Conservation (phyloP, 2,888 invertebrate genomes). For the Orthonevra nobilis region DNA sequence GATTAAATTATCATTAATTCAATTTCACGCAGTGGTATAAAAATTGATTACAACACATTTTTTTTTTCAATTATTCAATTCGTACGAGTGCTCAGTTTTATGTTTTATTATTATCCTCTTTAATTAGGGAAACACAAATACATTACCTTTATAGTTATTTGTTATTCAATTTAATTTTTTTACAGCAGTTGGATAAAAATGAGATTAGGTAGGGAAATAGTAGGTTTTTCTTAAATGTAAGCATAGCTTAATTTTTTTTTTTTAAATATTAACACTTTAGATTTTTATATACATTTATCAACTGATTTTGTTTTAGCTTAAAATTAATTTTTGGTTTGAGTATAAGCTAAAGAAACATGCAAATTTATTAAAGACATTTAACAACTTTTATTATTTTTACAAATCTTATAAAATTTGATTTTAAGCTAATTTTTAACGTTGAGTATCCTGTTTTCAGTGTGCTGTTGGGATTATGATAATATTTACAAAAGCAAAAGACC, state of each 20-base stretch:
- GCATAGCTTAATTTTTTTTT: background rate
- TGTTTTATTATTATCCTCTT: constrained; percentile 6
- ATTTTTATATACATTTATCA: constrained; percentile 37
- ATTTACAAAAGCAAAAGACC: no score
- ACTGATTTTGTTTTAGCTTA: constrained; percentile 8
- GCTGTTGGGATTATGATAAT: no score
- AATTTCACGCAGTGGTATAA: constrained; percentile 28
- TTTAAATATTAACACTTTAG: constrained; percentile 18
- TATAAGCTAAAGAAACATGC: constrained; percentile 31
- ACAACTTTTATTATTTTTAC: constrained; percentile 44
- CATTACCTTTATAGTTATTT: background rate
- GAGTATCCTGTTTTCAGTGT: constrained; percentile 4
- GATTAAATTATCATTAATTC: constrained; percentile 40
- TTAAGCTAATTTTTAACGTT: background rate
- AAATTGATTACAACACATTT: constrained; percentile 6
- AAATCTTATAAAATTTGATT: constrained; percentile 26
- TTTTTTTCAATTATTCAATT: constrained; percentile 38
- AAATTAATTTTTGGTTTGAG: constrained; percentile 23
- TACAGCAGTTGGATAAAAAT: constrained; percentile 3
- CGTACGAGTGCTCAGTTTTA: constrained; percentile 51
- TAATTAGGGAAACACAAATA: constrained; percentile 22
- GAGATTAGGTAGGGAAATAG: background rate
- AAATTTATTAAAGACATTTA: constrained; percentile 47
- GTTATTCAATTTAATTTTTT: constrained; percentile 3
- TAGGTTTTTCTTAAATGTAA: background rate